Conservation (phyloP, 2,888 invertebrate species). For the Hypena proboscidalis region DNA sequence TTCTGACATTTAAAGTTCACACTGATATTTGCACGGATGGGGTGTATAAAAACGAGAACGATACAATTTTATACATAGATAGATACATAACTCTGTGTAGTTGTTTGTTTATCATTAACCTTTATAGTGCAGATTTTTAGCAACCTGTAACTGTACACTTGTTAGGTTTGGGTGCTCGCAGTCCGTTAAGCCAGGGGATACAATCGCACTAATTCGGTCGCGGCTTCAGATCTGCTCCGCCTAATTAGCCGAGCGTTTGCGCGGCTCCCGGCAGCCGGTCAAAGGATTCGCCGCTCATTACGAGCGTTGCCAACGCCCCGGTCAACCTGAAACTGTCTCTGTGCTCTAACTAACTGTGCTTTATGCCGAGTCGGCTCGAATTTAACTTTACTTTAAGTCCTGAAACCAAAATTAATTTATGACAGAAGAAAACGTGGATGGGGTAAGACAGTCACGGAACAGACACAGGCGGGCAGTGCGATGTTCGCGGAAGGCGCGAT, state of each 20-base stretch:
- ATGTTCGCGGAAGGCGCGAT: conserved; percentile 83
- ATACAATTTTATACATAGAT: conserved; percentile 19
- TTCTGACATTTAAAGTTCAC: conserved; percentile 81
- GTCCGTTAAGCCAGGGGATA: conserved; percentile 61
- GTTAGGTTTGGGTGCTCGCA: conserved; percentile 51
- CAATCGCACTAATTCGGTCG: conserved; percentile 77
- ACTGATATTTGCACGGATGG: conserved; percentile 69
- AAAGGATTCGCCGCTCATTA: conserved; percentile 83
- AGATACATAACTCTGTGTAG: conserved; percentile 13
- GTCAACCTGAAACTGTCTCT: conserved; percentile 63
- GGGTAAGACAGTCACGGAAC: conserved; percentile 73
- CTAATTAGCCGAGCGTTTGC: conserved; percentile 81
- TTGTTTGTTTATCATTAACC: conserved; percentile 22
- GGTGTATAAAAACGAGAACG: conserved; percentile 35
- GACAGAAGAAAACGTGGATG: conserved; percentile 60
- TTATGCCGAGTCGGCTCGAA: conserved; percentile 42
- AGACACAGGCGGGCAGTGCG: conserved; percentile 75
- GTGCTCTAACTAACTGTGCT: conserved; percentile 60
- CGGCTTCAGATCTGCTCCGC: conserved; percentile 77
- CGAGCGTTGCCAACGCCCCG: conserved; percentile 61
- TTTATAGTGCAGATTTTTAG: conserved; percentile 15
- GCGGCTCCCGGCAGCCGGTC: conserved; percentile 69
- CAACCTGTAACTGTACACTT: conserved; percentile 36
- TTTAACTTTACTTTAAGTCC: conserved; percentile 51
- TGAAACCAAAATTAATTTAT: conserved; percentile 61